phyloP scores from a whole-genome alignment of 2,797 vertebrate genomes.

The Phaenicophaeus curvirostris region DNA sequence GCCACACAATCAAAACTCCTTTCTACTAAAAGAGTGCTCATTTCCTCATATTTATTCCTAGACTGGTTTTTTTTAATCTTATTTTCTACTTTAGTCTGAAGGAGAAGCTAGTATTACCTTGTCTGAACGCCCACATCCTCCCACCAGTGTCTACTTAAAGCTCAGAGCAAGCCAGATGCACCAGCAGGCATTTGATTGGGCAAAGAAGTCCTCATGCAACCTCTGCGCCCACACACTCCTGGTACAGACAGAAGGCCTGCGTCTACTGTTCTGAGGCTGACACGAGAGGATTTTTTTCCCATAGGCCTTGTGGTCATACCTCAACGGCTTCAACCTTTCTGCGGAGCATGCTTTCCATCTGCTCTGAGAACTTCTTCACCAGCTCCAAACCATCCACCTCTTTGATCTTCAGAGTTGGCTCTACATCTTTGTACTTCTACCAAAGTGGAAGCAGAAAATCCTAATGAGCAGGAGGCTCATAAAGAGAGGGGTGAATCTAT shows the following conservation, averaged over 20 bases:
- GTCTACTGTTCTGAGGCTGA: not conserved
- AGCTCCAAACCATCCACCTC: slow-evolving; percentile 90
- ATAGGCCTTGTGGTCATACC: slow-evolving; percentile 68
- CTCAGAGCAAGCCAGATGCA: slow-evolving; percentile 21
- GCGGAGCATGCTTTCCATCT: slow-evolving; percentile 95
- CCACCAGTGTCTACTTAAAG: slow-evolving; percentile 51
- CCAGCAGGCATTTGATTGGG: not conserved
- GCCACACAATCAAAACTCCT: not conserved
- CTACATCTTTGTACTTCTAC: slow-evolving; percentile 93
- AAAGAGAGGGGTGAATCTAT: not conserved
- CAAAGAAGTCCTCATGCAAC: slow-evolving; percentile 33
- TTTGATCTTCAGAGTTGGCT: slow-evolving; percentile 87
- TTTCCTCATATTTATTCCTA: slow-evolving; percentile 31
- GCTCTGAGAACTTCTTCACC: slow-evolving; percentile 89
- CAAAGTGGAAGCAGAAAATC: not conserved
- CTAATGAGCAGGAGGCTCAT: not conserved
- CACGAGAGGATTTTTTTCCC: not conserved
- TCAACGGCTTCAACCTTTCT: slow-evolving; percentile 94
- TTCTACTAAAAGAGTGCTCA: not conserved
- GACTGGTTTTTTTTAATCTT: slow-evolving; percentile 21
- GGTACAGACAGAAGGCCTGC: not conserved
- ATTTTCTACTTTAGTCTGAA: slow-evolving; percentile 1
- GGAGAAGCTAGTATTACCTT: slow-evolving; percentile 58
- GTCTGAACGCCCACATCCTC: slow-evolving; percentile 47
- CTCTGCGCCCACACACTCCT: not conserved